These are phyloP conservation scores for Siphamia tubifer DNA, from an alignment of 2,113 vertebrate species.

Conservation along the genomic window DNA sequence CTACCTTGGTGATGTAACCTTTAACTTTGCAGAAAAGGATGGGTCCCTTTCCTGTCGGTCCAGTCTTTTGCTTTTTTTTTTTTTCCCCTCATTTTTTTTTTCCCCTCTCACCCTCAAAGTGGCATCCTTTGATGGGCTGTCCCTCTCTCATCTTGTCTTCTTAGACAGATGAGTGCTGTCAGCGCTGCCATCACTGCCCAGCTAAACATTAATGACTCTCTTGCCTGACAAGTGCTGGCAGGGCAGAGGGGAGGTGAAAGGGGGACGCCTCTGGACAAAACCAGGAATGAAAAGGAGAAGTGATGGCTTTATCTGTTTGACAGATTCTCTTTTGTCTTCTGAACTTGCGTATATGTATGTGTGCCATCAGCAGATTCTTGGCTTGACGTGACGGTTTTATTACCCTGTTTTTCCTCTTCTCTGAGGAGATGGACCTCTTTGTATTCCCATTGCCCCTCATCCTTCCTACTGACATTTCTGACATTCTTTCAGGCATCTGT, in stretches of 20 bases:
- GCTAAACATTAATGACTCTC: conserved; percentile 81
- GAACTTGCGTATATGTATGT: conserved; percentile 73
- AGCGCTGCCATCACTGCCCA: conserved; percentile 60
- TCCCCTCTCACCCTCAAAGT: conserved; percentile 36
- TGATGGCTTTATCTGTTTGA: conserved; percentile 73
- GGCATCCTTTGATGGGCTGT: conserved; percentile 68
- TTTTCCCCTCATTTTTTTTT: conserved; percentile 1
- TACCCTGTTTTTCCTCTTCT: conserved; percentile 70
- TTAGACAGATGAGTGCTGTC: conserved; percentile 77
- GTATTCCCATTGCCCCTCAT: conserved; percentile 66
- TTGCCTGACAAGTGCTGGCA: conserved; percentile 64
- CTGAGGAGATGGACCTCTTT: conserved; percentile 69
- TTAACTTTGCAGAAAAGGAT: conserved; percentile 53
- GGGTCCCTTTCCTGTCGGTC: conserved; percentile 17
- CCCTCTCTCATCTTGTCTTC: conserved; percentile 64
- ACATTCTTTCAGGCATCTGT: conserved; percentile 66
- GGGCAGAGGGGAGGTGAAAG: conserved; percentile 66
- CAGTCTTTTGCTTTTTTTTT: not conserved
- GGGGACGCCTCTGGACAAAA: conserved; percentile 72
- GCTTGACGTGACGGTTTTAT: conserved; percentile 75
- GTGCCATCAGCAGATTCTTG: conserved; percentile 84
- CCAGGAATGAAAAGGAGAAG: conserved; percentile 70
- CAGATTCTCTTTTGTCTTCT: conserved; percentile 73
- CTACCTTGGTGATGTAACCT: conserved; percentile 67
- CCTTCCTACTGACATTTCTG: conserved; percentile 69